These are phyloP conservation scores for Cacatua alba DNA, from an alignment of 2,113 vertebrate genomes.

Conservation along the genomic window DNA sequence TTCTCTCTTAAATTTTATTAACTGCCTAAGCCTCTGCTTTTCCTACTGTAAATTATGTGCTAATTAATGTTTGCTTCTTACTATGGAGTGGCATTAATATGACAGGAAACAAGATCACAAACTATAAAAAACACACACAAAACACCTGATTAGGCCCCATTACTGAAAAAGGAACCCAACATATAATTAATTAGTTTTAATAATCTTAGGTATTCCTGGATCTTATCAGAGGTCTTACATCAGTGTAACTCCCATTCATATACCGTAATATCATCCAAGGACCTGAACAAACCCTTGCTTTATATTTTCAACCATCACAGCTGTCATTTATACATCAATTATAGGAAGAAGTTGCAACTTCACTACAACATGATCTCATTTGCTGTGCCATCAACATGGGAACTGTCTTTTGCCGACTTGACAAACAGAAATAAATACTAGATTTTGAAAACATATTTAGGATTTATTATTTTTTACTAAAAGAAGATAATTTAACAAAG, in stretches of 20 bases:
- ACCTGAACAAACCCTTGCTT: background rate
- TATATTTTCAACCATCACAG: background rate
- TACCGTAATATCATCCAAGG: background rate
- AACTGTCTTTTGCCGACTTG: background rate
- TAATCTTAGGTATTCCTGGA: background rate
- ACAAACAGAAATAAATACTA: background rate
- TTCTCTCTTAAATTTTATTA: background rate
- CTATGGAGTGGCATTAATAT: background rate
- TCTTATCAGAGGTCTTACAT: background rate
- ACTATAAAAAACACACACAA: background rate
- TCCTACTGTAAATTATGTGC: background rate
- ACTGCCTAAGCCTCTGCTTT: background rate
- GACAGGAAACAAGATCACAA: constrained; percentile 16
- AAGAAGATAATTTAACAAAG: background rate
- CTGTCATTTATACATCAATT: background rate
- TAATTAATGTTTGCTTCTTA: constrained; percentile 23
- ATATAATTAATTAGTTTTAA: background rate
- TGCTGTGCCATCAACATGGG: background rate
- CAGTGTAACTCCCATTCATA: background rate
- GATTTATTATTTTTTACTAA: background rate
- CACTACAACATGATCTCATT: background rate
- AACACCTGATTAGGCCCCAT: background rate
- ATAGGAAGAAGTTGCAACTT: background rate
- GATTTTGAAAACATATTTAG: background rate
- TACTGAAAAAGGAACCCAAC: background rate